Base-by-base conservation (phyloP, 2,113 vertebrate species). In the Cromileptes altivelis region DNA sequence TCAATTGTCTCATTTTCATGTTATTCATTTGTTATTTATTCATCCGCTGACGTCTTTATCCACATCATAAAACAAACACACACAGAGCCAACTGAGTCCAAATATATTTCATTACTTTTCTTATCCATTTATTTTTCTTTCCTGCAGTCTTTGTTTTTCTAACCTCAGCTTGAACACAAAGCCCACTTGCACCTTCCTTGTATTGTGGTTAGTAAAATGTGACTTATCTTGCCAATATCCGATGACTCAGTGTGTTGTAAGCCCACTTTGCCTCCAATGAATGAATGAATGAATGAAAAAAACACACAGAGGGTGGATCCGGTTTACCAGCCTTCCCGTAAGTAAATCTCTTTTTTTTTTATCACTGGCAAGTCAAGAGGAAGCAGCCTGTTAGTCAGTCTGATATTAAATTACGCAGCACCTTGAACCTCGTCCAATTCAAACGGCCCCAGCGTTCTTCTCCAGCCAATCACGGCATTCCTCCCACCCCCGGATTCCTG, bases 361-460 rank as follows among this genome's bases (percentile, higher is more conserved):
- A 42, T 62, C 12, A 9, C 18, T 18, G 52, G 56, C 47, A 65
- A 14, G 45, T 53, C 23, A 52, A 69, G 70, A 84, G 78, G 73
- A 90, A 80, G 87, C 68, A 17, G 49, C 12, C 72, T 33, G 63
- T 89, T 84, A 85, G 82, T 91, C 89, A 88, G 37, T 70, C 8
- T 50, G 58, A 68, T 75, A 77, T 85, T 71, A 23, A 84, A 86
- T 90, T 75, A 79, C 72, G 0, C 67, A 80, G 78, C 86, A 78
- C 23, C 62, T 82, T 91, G 86, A 89, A 82, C 47, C 61, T 5
- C 1, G 11, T 86, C 87, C 85, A 87, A 76, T 85, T 88, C 82
- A 88, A 89, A 86, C 50, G 0, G 49, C 4, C 19, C 52, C 2
- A n/a, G 3, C 14, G 14, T 78, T 74, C 65, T 25, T 68, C 55